phyloP scores from a whole-genome alignment of 2,888 invertebrate genomes.

The Erebia ligea region DNA sequence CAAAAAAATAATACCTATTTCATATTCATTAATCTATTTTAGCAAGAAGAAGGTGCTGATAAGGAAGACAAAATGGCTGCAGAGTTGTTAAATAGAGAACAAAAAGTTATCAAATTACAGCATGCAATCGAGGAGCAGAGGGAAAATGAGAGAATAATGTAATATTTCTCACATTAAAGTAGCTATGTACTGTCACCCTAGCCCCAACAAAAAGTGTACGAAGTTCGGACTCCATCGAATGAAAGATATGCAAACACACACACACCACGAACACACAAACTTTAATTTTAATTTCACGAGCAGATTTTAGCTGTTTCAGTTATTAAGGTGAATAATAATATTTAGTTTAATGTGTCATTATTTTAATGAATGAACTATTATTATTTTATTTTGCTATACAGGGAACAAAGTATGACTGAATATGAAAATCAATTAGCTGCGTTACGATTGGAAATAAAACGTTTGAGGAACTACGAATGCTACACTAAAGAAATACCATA shows the following conservation, averaged over 20 bases:
- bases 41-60: slow-evolving; percentile 67
- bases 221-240: no score
- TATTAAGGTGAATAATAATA: no score
- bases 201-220: no score
- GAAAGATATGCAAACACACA: no score
- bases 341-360: no score
- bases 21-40: slow-evolving; percentile 37
- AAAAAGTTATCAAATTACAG: slow-evolving; percentile 64
- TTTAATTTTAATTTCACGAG: no score
- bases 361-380: no score
- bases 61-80: slow-evolving; percentile 68
- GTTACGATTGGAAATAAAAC: slow-evolving; percentile 65
- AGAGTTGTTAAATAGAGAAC: slow-evolving; percentile 67
- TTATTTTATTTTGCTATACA: slow-evolving; percentile 42
- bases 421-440: slow-evolving; percentile 66
- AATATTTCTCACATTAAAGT: slow-evolving; percentile 18
- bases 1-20: neutral
- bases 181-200: no score
- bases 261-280: no score
- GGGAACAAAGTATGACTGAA: slow-evolving; percentile 68
- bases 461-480: slow-evolving; percentile 66
- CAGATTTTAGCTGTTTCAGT: no score
- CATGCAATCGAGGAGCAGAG: slow-evolving; percentile 60
- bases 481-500: slow-evolving; percentile 63
- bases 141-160: slow-evolving; percentile 69